Base-by-base conservation (phyloP, 2,113 vertebrate genomes). In the Greenwoodochromis staneri region DNA sequence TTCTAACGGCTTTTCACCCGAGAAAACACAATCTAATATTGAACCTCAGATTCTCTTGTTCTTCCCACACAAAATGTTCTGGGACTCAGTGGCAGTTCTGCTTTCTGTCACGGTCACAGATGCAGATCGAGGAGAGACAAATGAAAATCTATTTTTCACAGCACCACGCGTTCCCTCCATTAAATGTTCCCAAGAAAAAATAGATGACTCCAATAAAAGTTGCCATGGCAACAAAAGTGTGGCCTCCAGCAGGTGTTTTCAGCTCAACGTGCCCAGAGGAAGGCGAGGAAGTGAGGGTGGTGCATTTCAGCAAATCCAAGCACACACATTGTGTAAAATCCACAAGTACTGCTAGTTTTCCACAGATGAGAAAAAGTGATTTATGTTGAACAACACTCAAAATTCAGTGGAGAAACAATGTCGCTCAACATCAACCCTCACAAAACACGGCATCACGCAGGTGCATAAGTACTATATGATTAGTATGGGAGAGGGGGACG, bases 241-340 rank as follows among this genome's bases (percentile, higher is more conserved):
- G 86, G 91, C 87, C 88, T 93, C 85, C 88, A 86, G 87, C 88
- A 91, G 87, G 91, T 91, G 90, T 90, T 94, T 92, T 82, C 76
- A 90, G 76, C 81, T 78, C 54, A 29, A 14, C 63, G 7, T 9
- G 55, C 85, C 38, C 7, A 9, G 31, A 86, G 82, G 12, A 78
- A 76, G 81, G 76, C 4, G 3, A 81, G 42, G 51, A 84, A 54
- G 59, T 73, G 38, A 69, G 10, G 31, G 85, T 27, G 31, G 29
- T 6, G 24, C 54, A n/a, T 69, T 80, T 69, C 11, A 19, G 45
- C n/a, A 78, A 81, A n/a, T 71, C 63, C 4, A 80, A 21, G 31
- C 57, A 4, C 9, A 78, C 24, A 78, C 42, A 7, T 8, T 49
- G 42, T 78, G 14, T 12, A 7, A 86, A 57, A 81, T 14, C 9